Conservation (phyloP, 53 echinoderm and acorn worm species). For the Holothuria scabra region DNA sequence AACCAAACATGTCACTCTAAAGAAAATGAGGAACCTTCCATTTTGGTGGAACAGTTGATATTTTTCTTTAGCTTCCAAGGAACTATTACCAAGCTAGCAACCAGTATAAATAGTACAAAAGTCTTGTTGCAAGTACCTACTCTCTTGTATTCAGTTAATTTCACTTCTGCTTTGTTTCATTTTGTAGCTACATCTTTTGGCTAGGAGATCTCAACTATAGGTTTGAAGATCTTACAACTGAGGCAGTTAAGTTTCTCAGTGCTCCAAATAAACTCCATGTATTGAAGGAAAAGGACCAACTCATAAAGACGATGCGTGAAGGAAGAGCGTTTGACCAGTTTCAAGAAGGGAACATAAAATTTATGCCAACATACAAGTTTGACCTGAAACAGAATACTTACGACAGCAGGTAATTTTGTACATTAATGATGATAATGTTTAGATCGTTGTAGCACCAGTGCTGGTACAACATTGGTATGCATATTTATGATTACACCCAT, state of each 20-base stretch:
- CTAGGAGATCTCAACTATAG: slow-evolving; percentile 96
- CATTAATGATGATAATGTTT: too few species aligned
- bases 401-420: slow-evolving; percentile 70
- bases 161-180: not conserved
- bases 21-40: too few species aligned
- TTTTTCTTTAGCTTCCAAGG: too few species aligned
- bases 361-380: slow-evolving; percentile 94
- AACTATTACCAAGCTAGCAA: too few species aligned
- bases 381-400: slow-evolving; percentile 69
- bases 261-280: slow-evolving; percentile 74
- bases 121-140: too few species aligned
- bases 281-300: slow-evolving; percentile 85
- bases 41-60: too few species aligned
- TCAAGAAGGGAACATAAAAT: slow-evolving; percentile 68
- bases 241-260: slow-evolving; percentile 73
- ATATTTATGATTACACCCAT: too few species aligned
- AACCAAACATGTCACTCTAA: too few species aligned
- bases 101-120: too few species aligned
- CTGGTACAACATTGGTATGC: too few species aligned
- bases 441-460: too few species aligned
- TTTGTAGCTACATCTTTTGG: slow-evolving; percentile 82
- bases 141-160: not conserved
- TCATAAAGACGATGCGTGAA: slow-evolving; percentile 69
- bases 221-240: slow-evolving; percentile 72
- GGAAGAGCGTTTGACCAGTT: slow-evolving; percentile 71